Percentiles rank a stretch among this genome's conserved stretches.
These are phyloP conservation scores for Conistra vaccinii DNA, from an alignment of 2,888 invertebrate genomes.

Conservation along the genomic window DNA sequence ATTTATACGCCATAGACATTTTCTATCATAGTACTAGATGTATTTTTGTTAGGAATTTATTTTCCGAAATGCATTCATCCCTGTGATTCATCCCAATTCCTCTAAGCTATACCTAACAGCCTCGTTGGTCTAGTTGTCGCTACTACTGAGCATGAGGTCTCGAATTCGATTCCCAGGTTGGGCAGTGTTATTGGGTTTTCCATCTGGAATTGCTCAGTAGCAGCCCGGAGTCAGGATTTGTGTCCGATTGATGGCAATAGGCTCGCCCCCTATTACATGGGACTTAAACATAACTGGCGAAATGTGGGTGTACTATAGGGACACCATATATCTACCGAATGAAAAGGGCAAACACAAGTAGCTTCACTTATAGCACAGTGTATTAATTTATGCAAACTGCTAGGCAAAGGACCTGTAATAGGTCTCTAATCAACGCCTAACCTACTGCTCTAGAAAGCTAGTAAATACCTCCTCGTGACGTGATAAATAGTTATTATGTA, in stretches of 20 bases:
- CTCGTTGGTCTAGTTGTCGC: too few relatives aligned
- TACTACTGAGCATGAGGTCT: too few relatives aligned
- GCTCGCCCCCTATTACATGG: too few relatives aligned
- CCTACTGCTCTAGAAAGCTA: constrained; percentile 48
- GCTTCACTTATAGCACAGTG: not conserved
- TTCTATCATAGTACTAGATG: not conserved
- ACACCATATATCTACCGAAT: not conserved
- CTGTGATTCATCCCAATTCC: not conserved
- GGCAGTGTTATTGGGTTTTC: too few relatives aligned
- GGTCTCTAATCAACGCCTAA: constrained; percentile 49
- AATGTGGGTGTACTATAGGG: too few relatives aligned
- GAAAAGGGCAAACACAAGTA: not conserved
- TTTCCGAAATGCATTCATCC: not conserved
- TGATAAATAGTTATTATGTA: constrained; percentile 7
- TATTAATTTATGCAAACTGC: constrained; percentile 39
- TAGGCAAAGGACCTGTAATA: constrained; percentile 38
- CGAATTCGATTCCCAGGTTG: too few relatives aligned
- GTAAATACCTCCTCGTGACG: constrained; percentile 1
- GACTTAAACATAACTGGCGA: too few relatives aligned
- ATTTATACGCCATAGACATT: not conserved
- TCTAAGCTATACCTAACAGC: not conserved
- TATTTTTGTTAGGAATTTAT: not conserved
- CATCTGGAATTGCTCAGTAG: too few relatives aligned
- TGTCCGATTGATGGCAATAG: too few relatives aligned
- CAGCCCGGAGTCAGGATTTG: too few relatives aligned